phyloP scores from a whole-genome alignment of 2,888 invertebrate species.

The Limnephilus marmoratus region DNA sequence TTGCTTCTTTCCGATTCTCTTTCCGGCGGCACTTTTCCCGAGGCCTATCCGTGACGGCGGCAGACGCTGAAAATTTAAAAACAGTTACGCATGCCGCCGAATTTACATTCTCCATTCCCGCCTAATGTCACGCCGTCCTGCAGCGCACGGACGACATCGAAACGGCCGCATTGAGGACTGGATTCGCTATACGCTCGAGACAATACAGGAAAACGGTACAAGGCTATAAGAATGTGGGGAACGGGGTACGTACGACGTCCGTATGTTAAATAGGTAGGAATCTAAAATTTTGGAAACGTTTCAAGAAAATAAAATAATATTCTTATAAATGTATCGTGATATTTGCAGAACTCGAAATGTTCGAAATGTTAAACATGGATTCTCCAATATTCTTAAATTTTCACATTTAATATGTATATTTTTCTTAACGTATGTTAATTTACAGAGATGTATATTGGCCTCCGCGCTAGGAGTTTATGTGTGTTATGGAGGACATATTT shows the following conservation, averaged over 20 bases:
- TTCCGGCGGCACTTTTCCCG: conserved; percentile 40
- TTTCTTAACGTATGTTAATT: too few relatives aligned
- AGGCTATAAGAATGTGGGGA: neutral
- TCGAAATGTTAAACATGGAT: too few relatives aligned
- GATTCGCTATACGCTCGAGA: conserved; percentile 2
- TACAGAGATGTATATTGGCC: too few relatives aligned
- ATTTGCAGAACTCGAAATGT: neutral
- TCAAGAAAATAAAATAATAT: neutral
- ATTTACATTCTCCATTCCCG: conserved; percentile 58
- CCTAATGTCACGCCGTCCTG: conserved; percentile 39
- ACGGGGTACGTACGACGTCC: neutral
- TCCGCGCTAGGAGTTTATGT: too few relatives aligned
- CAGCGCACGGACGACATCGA: conserved; percentile 30
- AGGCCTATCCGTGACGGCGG: conserved; percentile 15
- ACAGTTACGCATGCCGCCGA: conserved; percentile 62
- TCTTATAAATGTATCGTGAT: neutral
- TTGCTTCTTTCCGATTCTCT: conserved; percentile 52
- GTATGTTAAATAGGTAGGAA: neutral
- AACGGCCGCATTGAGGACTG: conserved; percentile 33
- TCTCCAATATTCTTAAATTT: too few relatives aligned
- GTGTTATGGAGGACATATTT: too few relatives aligned
- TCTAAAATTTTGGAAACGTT: neutral
- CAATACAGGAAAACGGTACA: neutral
- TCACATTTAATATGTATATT: too few relatives aligned
- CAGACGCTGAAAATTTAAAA: conserved; percentile 62